A percentile compares a stretch with the other conserved stretches of the same genome.
These are phyloP conservation scores for Hippoglossus stenolepis DNA, from an alignment of 2,113 vertebrate genomes.

Conservation along the genomic window DNA sequence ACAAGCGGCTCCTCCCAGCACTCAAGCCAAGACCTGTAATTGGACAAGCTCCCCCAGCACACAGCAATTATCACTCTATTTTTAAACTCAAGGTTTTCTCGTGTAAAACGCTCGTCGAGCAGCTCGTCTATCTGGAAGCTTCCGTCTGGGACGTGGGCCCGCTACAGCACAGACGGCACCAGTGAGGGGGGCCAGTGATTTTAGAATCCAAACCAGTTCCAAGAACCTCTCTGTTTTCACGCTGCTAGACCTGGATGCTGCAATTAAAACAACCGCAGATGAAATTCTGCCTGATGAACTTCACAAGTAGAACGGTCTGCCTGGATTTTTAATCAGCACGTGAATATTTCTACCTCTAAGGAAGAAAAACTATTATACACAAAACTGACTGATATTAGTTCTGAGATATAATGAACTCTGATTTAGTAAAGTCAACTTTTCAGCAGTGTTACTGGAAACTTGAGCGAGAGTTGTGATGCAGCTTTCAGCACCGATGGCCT, in stretches of 20 bases:
- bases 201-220: background rate
- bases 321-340: conserved; percentile 17
- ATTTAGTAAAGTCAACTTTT: too few species aligned
- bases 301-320: background rate
- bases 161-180: too few species aligned
- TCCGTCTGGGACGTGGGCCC: too few species aligned
- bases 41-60: conserved; percentile 12
- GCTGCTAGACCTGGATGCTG: conserved; percentile 4
- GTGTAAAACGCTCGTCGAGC: conserved; percentile 26
- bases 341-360: conserved; percentile 12
- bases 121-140: conserved; percentile 27
- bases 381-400: background rate
- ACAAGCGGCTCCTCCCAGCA: conserved; percentile 8
- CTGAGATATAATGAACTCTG: background rate
- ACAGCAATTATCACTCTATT: conserved; percentile 25
- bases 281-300: background rate
- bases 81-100: conserved; percentile 34
- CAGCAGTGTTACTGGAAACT: background rate
- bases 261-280: background rate
- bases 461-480: background rate
- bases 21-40: conserved; percentile 24
- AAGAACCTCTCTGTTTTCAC: conserved; percentile 11
- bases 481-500: background rate
- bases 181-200: background rate
- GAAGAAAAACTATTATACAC: background rate